Evolutionary conservation across 1,140 invertebrate genomes (phyloP).

Genomic region (Acromyrmex echinatior): DNA sequence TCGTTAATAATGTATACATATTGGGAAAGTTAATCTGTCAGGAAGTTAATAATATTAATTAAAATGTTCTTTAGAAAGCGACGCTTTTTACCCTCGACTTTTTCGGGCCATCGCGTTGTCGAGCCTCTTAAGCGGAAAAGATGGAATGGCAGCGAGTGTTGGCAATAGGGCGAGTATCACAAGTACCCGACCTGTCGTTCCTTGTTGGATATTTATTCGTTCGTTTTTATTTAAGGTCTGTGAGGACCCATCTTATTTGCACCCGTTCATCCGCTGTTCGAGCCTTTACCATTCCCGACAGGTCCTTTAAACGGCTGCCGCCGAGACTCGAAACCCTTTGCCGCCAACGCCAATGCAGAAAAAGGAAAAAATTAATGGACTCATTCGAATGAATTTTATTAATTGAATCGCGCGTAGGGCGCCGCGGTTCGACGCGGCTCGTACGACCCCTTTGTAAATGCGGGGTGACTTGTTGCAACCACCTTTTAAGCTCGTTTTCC

Average conservation of each 20-base stretch:
- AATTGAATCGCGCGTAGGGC: slow-evolving; percentile 82
- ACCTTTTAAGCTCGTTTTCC: slow-evolving; percentile 67
- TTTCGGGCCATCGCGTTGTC: slow-evolving; percentile 28
- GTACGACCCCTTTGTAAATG: slow-evolving; percentile 68
- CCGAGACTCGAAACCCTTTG: slow-evolving; percentile 77
- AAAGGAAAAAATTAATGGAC: slow-evolving; percentile 83
- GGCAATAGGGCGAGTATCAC: slow-evolving; percentile 56
- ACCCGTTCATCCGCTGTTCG: slow-evolving; percentile 75
- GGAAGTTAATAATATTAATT: slow-evolving; percentile 86
- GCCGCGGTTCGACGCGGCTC: slow-evolving; percentile 72
- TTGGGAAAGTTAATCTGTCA: slow-evolving; percentile 79
- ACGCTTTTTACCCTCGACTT: slow-evolving; percentile 73
- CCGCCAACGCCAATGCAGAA: slow-evolving; percentile 64
- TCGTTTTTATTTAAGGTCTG: slow-evolving; percentile 83
- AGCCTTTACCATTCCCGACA: slow-evolving; percentile 68
- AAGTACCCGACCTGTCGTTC: slow-evolving; percentile 83
- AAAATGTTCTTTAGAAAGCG: slow-evolving; percentile 82
- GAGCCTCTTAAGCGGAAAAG: slow-evolving; percentile 38
- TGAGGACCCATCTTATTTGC: slow-evolving; percentile 84
- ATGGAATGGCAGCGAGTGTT: slow-evolving; percentile 15
- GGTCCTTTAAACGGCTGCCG: slow-evolving; percentile 81
- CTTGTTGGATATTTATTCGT: slow-evolving; percentile 85
- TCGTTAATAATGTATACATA: slow-evolving; percentile 68
- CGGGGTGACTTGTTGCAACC: slow-evolving; percentile 78
- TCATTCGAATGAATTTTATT: slow-evolving; percentile 85